Conservation (phyloP, 37 sponge, comb jelly and placozoan genomes). For the Halichondria panicea region DNA sequence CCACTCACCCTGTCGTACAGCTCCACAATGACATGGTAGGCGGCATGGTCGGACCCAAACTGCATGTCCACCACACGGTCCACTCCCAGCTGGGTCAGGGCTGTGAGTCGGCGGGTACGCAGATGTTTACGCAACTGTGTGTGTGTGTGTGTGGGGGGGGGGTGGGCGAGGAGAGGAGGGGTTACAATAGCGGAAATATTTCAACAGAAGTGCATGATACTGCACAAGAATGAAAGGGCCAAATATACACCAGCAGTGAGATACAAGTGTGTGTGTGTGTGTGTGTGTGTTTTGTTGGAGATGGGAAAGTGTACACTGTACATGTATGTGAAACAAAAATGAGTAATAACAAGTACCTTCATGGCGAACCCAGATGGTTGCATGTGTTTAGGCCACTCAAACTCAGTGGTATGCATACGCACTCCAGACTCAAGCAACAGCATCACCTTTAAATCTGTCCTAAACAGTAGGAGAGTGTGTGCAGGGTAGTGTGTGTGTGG, state of each 20-base stretch:
- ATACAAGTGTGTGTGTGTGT: not conserved
- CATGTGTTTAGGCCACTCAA: slow-evolving; percentile 95
- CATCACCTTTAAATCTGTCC: slow-evolving; percentile 87
- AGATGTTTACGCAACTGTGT: slow-evolving; percentile 86
- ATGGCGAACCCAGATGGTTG: slow-evolving; percentile 95
- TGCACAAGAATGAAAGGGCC: not conserved
- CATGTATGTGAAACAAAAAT: not conserved
- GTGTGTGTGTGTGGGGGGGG: not conserved
- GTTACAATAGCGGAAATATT: not conserved
- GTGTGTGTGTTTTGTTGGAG: too few relatives aligned
- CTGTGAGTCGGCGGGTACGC: slow-evolving; percentile 70
- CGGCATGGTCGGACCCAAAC: slow-evolving; percentile 89
- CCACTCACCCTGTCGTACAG: slow-evolving; percentile 93
- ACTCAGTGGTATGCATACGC: slow-evolving; percentile 93
- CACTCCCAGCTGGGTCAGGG: slow-evolving; percentile 85
- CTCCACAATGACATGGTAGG: slow-evolving; percentile 94
- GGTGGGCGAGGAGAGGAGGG: not conserved
- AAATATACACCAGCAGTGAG: not conserved
- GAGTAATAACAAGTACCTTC: slow-evolving; percentile 67
- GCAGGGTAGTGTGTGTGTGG: too few relatives aligned
- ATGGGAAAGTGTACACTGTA: too few relatives aligned
- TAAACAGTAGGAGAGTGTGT: slow-evolving; percentile 8
- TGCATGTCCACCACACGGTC: slow-evolving; percentile 93
- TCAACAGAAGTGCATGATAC: not conserved
- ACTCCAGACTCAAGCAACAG: slow-evolving; percentile 92